Evolutionary conservation across 2,797 vertebrate genomes (phyloP).

Genomic region (Neosilurus hyrtlii): DNA sequence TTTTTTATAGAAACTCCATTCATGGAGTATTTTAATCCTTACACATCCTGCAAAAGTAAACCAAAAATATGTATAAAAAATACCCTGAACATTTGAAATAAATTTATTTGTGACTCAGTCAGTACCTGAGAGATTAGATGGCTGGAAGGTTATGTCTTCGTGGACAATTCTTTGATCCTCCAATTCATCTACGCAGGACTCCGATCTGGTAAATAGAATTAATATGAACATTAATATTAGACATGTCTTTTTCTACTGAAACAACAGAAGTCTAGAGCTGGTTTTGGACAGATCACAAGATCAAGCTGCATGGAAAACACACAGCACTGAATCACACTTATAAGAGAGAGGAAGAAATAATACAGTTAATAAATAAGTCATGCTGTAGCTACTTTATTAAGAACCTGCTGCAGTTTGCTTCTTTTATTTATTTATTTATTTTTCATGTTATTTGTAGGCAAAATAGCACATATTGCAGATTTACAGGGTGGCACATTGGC

Average conservation of each 20-base stretch:
- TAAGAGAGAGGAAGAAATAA: neutral
- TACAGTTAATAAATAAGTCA: neutral
- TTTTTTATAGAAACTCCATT: neutral
- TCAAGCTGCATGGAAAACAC: neutral
- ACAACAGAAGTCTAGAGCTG: neutral
- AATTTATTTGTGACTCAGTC: neutral
- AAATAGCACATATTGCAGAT: neutral
- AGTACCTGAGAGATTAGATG: constrained; percentile 65
- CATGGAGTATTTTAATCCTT: neutral
- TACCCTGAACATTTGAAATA: neutral
- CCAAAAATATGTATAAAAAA: neutral
- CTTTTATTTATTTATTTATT: no score
- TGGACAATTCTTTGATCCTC: constrained; percentile 54
- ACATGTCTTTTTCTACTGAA: neutral
- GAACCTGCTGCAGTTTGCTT: neutral
- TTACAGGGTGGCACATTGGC: neutral
- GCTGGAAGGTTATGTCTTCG: constrained; percentile 60
- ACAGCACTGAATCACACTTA: neutral
- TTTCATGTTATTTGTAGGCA: neutral
- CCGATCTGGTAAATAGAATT: constrained; percentile 53
- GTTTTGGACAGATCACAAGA: neutral
- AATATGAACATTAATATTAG: neutral
- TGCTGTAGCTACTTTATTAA: neutral
- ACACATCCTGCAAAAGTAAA: neutral
- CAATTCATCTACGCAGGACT: constrained; percentile 67